Evolutionary conservation across 2,888 invertebrate genomes (phyloP).

Genomic region (Petrolisthes manimaculis): DNA sequence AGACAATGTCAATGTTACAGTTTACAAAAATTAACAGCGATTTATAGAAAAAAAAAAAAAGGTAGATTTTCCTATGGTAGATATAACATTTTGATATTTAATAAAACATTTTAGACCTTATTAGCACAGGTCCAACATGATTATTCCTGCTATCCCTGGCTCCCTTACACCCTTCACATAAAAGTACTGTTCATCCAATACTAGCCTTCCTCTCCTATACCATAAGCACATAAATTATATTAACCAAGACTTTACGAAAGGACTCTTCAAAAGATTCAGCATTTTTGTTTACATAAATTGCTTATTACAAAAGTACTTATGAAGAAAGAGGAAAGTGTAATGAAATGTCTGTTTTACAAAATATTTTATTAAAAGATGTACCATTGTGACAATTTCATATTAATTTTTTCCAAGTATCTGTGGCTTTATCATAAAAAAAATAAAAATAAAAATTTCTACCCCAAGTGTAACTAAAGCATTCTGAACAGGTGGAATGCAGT

Average conservation of each 20-base stretch:
- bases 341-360: slow-evolving; percentile 48
- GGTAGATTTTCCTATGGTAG: too few species aligned
- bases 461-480: slow-evolving; percentile 34
- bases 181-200: not conserved
- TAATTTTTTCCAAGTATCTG: slow-evolving; percentile 52
- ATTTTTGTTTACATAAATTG: not conserved
- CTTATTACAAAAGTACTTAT: not conserved
- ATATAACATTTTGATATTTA: too few species aligned
- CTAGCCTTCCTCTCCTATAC: not conserved
- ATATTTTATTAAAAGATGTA: slow-evolving; percentile 64
- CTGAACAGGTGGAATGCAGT: slow-evolving; percentile 49
- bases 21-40: too few species aligned
- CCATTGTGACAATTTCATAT: slow-evolving; percentile 53
- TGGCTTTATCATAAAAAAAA: slow-evolving; percentile 48
- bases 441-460: slow-evolving; percentile 17
- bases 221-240: not conserved
- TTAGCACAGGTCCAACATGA: not conserved
- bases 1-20: not conserved
- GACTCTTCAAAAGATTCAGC: not conserved
- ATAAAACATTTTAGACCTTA: too few species aligned
- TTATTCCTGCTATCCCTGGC: not conserved
- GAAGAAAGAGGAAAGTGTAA: slow-evolving; percentile 14
- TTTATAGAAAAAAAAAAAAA: too few species aligned
- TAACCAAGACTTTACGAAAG: not conserved
- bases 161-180: not conserved